phyloP scores from a whole-genome alignment of 2,797 vertebrate species.

The Vipera latastei region DNA sequence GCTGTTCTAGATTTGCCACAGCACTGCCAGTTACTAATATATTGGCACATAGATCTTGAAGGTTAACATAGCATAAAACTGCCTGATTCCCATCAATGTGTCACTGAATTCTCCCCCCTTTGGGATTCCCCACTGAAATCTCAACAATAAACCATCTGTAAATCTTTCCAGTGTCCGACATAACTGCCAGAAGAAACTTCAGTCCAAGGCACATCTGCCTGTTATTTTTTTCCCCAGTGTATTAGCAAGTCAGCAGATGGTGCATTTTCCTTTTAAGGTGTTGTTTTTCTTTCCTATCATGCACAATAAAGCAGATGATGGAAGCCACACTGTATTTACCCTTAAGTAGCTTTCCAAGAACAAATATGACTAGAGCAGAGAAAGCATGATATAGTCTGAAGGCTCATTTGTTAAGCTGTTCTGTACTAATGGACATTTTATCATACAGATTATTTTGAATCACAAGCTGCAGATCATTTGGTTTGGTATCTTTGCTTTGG shows the following conservation, averaged over 20 bases:
- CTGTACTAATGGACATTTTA: neutral
- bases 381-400: neutral
- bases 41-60: neutral
- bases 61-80: neutral
- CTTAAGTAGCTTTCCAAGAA: neutral
- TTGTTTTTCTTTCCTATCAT: neutral
- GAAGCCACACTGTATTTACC: neutral
- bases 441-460: neutral
- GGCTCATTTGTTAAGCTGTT: neutral
- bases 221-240: neutral
- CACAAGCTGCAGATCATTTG: neutral
- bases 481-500: neutral
- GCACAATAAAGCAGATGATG: neutral
- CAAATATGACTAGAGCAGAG: neutral
- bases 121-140: neutral
- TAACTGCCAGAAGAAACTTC: neutral
- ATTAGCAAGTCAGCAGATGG: conserved; percentile 18
- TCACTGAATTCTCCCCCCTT: neutral
- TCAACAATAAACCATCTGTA: neutral
- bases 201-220: neutral
- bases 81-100: neutral
- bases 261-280: conserved; percentile 5
- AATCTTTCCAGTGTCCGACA: neutral
- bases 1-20: neutral
- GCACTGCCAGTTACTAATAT: neutral